Evolutionary conservation across 2,888 invertebrate genomes (phyloP).

Genomic region (Limnephilus rhombicus): DNA sequence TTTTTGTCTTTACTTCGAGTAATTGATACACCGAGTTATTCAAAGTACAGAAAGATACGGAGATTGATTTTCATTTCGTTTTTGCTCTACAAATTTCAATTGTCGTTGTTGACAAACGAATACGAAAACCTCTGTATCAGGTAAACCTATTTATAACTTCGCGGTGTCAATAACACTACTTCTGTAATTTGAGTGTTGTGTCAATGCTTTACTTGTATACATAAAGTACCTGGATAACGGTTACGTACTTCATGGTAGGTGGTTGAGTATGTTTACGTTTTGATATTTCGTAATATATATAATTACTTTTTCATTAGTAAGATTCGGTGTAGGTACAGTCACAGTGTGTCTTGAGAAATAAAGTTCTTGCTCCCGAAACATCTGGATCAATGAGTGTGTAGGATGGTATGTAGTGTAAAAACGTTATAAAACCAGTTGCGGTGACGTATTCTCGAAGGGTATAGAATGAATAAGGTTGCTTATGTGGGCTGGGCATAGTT

Average conservation of each 20-base stretch:
- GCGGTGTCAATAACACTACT: neutral
- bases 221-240: neutral
- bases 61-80: slow-evolving; percentile 12
- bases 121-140: neutral
- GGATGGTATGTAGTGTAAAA: neutral
- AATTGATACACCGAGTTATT: neutral
- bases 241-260: neutral
- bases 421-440: neutral
- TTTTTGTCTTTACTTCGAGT: neutral
- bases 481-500: neutral
- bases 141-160: neutral
- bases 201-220: neutral
- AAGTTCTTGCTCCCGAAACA: neutral
- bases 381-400: neutral
- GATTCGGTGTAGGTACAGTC: neutral
- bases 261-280: neutral
- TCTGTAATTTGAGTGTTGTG: neutral
- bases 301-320: neutral
- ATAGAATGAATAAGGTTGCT: neutral
- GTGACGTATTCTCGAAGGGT: neutral
- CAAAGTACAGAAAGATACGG: neutral
- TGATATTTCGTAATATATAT: neutral
- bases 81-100: neutral
- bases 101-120: slow-evolving; percentile 10
- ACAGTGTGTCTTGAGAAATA: neutral